Evolutionary conservation across 1,140 invertebrate species (phyloP).

Genomic region (Oedothorax gibbosus): DNA sequence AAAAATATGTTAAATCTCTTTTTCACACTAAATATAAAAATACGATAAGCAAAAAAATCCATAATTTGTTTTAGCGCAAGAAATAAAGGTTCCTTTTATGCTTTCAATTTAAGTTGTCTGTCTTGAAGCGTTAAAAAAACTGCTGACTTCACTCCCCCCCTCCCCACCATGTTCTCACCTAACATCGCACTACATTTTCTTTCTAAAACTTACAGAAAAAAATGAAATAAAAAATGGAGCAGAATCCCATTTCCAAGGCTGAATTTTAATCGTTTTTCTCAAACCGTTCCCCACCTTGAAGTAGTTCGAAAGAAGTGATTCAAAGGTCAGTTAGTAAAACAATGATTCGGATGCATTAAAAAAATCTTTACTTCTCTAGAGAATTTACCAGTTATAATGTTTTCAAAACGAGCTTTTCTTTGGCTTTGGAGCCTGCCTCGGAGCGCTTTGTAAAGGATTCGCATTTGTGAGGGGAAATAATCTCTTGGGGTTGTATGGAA

Average conservation of each 20-base stretch:
- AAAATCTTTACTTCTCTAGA: background rate
- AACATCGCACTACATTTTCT: background rate
- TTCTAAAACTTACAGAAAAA: background rate
- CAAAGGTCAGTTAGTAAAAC: constrained; percentile 25
- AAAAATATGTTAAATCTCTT: no score
- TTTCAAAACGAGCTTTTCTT: constrained; percentile 7
- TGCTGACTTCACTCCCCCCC: background rate
- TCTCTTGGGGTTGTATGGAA: background rate
- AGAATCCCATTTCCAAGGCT: constrained; percentile 5
- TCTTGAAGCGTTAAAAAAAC: background rate
- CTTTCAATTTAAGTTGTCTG: constrained; percentile 24
- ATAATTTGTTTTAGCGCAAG: background rate
- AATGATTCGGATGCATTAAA: constrained; percentile 2
- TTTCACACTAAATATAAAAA: no score
- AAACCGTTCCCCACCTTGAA: background rate
- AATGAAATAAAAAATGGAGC: background rate
- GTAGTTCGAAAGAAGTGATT: background rate
- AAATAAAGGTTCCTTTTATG: constrained; percentile 9
- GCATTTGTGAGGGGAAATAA: background rate
- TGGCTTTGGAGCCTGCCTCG: background rate
- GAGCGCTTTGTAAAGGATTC: background rate
- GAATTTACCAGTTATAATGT: constrained; percentile 11
- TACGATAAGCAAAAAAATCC: background rate
- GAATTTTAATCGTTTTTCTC: constrained; percentile 33
- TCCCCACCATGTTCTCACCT: background rate